phyloP scores from a whole-genome alignment of 2,888 invertebrate genomes.

The Craniophora ligustri region DNA sequence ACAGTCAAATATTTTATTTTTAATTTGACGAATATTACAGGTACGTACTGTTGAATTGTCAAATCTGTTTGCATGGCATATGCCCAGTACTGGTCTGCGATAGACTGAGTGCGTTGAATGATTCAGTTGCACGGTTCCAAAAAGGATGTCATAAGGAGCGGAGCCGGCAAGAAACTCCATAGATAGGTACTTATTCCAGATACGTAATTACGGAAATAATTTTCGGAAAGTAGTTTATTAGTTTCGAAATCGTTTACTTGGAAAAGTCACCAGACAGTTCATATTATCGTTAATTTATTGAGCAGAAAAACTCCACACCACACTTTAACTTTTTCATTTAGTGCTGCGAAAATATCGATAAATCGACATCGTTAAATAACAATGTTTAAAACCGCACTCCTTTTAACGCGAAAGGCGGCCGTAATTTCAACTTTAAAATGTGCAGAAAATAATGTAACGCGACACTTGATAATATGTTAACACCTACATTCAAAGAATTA shows the following conservation, averaged over 20 bases:
- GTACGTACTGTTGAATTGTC: no score
- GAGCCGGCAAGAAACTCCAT: no score
- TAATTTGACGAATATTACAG: no score
- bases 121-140: no score
- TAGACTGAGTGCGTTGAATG: no score
- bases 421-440: constrained; percentile 36
- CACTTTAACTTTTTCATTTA: constrained; percentile 26
- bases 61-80: no score
- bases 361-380: constrained; percentile 39
- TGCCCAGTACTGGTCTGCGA: no score
- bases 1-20: no score
- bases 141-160: no score
- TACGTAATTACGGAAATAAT: constrained; percentile 7
- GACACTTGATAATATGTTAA: constrained; percentile 46
- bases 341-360: constrained; percentile 48
- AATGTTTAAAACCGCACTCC: constrained; percentile 50
- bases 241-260: not conserved
- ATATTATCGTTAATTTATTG: constrained; percentile 2
- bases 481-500: constrained; percentile 52
- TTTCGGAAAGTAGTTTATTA: not conserved
- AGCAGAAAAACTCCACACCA: not conserved
- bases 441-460: constrained; percentile 21
- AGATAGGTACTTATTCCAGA: no score
- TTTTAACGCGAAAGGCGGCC: constrained; percentile 47
- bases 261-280: constrained; percentile 4